Percentiles rank a stretch among this genome's conserved stretches.
Conservation (phyloP, 2,888 invertebrate genomes). For the Cephonodes hylas region DNA sequence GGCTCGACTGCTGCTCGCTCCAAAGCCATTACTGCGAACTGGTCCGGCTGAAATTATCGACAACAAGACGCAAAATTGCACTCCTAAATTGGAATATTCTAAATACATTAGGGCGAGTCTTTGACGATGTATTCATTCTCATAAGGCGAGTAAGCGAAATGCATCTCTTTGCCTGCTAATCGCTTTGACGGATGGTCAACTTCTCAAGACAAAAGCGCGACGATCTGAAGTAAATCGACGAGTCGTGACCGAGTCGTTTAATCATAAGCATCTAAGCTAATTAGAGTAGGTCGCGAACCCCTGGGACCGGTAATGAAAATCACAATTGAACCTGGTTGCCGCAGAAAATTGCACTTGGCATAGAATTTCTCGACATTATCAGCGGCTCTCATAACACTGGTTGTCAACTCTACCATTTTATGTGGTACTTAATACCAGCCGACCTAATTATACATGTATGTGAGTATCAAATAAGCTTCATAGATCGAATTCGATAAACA, state of each 20-base stretch:
- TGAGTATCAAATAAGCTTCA: background rate
- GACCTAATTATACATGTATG: background rate
- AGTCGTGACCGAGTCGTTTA: conserved; percentile 76
- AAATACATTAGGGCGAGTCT: conserved; percentile 11
- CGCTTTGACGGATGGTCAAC: conserved; percentile 60
- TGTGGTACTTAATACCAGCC: background rate
- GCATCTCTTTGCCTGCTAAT: conserved; percentile 36
- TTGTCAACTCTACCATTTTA: conserved; percentile 28
- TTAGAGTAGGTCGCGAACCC: conserved; percentile 78
- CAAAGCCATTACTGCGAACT: conserved; percentile 40
- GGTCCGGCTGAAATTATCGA: conserved; percentile 20
- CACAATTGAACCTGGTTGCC: conserved; percentile 70
- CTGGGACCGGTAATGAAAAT: conserved; percentile 75
- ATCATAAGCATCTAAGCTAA: conserved; percentile 78
- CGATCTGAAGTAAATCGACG: conserved; percentile 73
- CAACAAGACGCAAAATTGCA: conserved; percentile 20
- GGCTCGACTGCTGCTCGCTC: conserved; percentile 32
- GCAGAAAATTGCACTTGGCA: conserved; percentile 70
- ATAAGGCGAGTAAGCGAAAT: conserved; percentile 38
- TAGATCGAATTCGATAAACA: background rate
- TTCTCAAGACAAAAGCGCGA: conserved; percentile 67
- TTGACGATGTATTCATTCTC: conserved; percentile 32
- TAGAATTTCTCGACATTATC: conserved; percentile 56
- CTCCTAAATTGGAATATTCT: conserved; percentile 17
- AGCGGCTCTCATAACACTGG: conserved; percentile 18